phyloP scores from a whole-genome alignment of 2,888 invertebrate genomes.

The Amorpha juglandis region DNA sequence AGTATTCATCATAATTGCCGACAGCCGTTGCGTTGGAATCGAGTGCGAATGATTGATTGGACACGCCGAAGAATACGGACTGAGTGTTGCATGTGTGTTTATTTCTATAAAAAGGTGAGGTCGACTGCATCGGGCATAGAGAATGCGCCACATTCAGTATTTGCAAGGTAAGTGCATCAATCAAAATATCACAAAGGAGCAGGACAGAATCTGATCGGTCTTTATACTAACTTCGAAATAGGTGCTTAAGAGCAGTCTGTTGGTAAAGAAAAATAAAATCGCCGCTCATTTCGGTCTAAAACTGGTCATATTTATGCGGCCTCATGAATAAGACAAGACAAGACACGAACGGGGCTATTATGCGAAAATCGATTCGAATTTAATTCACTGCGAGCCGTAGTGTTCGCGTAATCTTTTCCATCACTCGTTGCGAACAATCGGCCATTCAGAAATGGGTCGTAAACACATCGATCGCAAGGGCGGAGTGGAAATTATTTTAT shows the following conservation, averaged over 20 bases:
- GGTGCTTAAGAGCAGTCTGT: conserved; percentile 1
- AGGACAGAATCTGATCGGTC: not conserved
- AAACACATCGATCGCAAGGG: conserved; percentile 47
- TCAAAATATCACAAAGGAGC: conserved; percentile 33
- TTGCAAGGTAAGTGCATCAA: conserved; percentile 47
- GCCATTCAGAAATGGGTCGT: conserved; percentile 42
- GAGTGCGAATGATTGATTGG: conserved; percentile 56
- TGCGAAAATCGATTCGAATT: conserved; percentile 46
- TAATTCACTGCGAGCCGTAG: conserved; percentile 40
- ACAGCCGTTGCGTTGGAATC: conserved; percentile 58
- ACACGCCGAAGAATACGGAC: conserved; percentile 52
- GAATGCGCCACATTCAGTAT: conserved; percentile 35
- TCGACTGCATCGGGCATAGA: conserved; percentile 30
- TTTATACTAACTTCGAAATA: not conserved
- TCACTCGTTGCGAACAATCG: conserved; percentile 40
- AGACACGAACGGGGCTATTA: conserved; percentile 47
- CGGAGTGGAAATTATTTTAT: conserved; percentile 32
- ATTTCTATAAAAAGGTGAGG: conserved; percentile 31
- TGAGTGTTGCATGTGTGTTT: conserved; percentile 44
- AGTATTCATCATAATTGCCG: conserved; percentile 63
- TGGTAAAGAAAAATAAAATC: conserved; percentile 34
- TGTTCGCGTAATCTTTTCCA: conserved; percentile 37
- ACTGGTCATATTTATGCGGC: conserved; percentile 41
- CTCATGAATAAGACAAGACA: conserved; percentile 52
- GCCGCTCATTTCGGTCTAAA: conserved; percentile 42